Base-by-base conservation (phyloP, 2,888 invertebrate genomes). In the Polyploca ridens region DNA sequence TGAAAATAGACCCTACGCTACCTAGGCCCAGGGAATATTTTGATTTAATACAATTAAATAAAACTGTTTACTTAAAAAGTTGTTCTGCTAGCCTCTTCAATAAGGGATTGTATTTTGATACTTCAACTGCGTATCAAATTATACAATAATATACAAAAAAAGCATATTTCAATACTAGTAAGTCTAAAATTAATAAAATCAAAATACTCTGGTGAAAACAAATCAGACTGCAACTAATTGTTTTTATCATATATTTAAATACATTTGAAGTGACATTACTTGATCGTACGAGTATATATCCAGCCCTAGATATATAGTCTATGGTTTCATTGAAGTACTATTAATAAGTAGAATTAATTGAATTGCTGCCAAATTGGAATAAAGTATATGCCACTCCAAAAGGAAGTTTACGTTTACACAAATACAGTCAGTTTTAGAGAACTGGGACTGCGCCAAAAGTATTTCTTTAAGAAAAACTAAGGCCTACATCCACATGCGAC, bases 381-480 rank as follows among this genome's bases (percentile, higher is more conserved):
- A 59, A 33, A 59, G 33, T n/a, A 65, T 33, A 73, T 62, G 70
- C 69, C 72, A 69, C 71, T 70, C 60, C 69, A 71, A 77, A 41
- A 16, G 13, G 11, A 54, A 63, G 38, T 35, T 38, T 33, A 57
- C 49, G 38, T 16, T 38, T 54, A 63, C 16, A 63, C 59, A 67
- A 67, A 68, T 44, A 64, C 69, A 69, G 69, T 57, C 60, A 71
- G 71, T 65, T 62, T 68, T 72, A 71, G 70, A 72, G 68, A 74
- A 75, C 76, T 67, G 74, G 69, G 63, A 76, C 75, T 70, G 75
- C 71, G 74, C 72, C 74, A 69, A 49, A 49, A 74, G 74, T 68
- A 71, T 69, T 74, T 73, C 68, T 71, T 76, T 72, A 69, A 74
- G 75, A 73, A 57, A 66, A 72, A 73, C 76, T 75, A 79, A 75